Evolutionary conservation across 2,888 invertebrate species (phyloP).

Genomic region (Temnothorax ravouxi): DNA sequence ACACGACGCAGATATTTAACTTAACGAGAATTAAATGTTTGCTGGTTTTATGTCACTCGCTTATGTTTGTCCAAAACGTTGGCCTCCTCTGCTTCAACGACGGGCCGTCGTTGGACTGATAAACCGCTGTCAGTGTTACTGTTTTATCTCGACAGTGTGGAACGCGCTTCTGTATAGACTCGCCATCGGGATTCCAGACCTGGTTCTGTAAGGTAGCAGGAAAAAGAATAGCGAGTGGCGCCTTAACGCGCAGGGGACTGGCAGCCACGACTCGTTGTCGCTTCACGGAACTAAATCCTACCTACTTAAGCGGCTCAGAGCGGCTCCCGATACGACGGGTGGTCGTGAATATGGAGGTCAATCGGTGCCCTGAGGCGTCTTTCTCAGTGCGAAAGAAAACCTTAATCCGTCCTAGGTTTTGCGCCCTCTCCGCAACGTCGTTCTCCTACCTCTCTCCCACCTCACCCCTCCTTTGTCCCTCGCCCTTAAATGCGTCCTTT

Average conservation of each 20-base stretch:
- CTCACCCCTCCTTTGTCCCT: constrained; percentile 4
- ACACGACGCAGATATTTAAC: background rate
- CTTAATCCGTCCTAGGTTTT: constrained; percentile 76
- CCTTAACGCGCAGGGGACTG: constrained; percentile 60
- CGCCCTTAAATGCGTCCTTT: constrained; percentile 13
- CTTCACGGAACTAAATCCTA: constrained; percentile 74
- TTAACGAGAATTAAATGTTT: background rate
- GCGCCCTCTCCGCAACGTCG: constrained; percentile 35
- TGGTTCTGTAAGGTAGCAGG: constrained; percentile 8
- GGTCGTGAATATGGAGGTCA: constrained; percentile 78
- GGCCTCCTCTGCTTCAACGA: background rate
- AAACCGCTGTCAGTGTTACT: constrained; percentile 12
- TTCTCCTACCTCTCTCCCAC: background rate
- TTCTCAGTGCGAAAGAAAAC: constrained; percentile 71
- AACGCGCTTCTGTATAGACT: constrained; percentile 8
- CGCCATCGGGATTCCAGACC: constrained; percentile 24
- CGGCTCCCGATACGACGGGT: constrained; percentile 67
- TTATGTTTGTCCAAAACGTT: background rate
- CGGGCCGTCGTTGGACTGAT: background rate
- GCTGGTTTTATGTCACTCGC: background rate
- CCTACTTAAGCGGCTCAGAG: constrained; percentile 77
- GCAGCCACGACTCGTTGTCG: constrained; percentile 55
- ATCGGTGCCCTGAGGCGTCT: constrained; percentile 76
- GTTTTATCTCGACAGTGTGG: constrained; percentile 25
- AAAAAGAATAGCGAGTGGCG: constrained; percentile 69